Evolutionary conservation across 2,113 vertebrate species (phyloP), one percentile per base, ranked within the genome.

Genomic region (Engraulis encrasicolus): DNA sequence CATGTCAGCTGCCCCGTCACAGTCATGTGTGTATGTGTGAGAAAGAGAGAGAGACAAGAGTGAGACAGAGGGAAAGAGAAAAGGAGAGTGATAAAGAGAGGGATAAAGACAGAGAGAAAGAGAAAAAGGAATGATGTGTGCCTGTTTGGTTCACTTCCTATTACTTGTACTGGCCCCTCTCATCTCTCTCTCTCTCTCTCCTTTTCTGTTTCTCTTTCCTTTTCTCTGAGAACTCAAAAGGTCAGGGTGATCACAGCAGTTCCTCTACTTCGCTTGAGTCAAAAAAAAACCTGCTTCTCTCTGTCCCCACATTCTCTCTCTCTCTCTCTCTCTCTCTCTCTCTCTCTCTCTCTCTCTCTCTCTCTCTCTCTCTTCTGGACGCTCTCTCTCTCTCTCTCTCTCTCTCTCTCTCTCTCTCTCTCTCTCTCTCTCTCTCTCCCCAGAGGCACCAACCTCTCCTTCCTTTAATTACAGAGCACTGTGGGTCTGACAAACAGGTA

Each of bases 1-100:
- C 27, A 23, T 61, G n/a, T 61, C 20, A 23, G n/a, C n/a, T 19
- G 54, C 54, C 20, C 54, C 6, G 4, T 6, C 20, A 61, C 54
- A 61, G 54, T 11, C 54, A 23, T 58, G 20, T 45, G 40, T 23
- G 58, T 23, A 27, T n/a, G 58, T 27, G 20, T 0, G 54, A 20
- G 81, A 50, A 48, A 86, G 87, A 86, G 85, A 88, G 83, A 88
- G 89, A 80, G 86, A 86, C 87, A 84, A 82, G 84, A 66, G 54
- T 50, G 37, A 31, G 49, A 81, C 49, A 58, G 82, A 45, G 84
- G 49, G 19, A 81, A 19, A 38, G 48, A 49, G 49, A 77, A 17
- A 49, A 2, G 18, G 9, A 18, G 37, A 31, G 58, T 7, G 23
- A 14, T 1, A 14, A 23, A 2, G 23, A 27, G 58, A 66, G 58